Evolutionary conservation across 2,888 invertebrate genomes (phyloP), one percentile per base, ranked within the genome.

Genomic region (Helicoverpa assulta): DNA sequence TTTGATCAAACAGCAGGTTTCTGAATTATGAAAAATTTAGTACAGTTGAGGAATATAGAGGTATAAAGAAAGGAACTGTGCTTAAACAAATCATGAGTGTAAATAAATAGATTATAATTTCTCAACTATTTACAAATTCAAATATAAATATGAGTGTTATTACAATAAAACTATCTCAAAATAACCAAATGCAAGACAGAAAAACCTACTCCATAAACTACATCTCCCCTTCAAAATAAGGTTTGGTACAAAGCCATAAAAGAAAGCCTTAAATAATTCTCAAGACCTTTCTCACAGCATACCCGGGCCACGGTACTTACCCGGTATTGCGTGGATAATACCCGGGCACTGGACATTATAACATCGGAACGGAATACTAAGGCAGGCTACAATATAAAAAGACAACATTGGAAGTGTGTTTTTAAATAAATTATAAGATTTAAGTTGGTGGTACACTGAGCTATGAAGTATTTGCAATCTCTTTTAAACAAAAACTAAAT

Each of bases 381-480:
- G 58, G 55, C 67, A 54, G 29, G 54, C 68, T 67, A 68, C 73
- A 78, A 84, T 81, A 85, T 80, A 80, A 86, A 84, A 83, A 85
- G 60, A 78, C 74, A 81, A 81, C 80, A 75, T 76, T 79, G 82
- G 69, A 85, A 86, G 84, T 83, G 80, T 83, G 79, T 82, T 84
- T 87, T 83, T 86, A 86, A 86, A 88, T 88, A 75, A 80, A 80
- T 76, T 80, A 75, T 76, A 75, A 55, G 54, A 80, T 40, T 62
- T 56, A 62, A 26, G 75, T 58, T 21, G 5, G 5, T 16, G 26
- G 7, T n/a, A 58, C 62, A 80, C 69, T n/a, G 5, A 12, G 47
- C 0, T 5, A 2, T 0, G 21, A 14, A 21, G 12, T 21, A 26
- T 8, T 12, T 33, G 33, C 29, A 6, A 5, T 29, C 7, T 7